Evolutionary conservation across 2,113 vertebrate species (phyloP).

Genomic region (Callospermophilus lateralis): DNA sequence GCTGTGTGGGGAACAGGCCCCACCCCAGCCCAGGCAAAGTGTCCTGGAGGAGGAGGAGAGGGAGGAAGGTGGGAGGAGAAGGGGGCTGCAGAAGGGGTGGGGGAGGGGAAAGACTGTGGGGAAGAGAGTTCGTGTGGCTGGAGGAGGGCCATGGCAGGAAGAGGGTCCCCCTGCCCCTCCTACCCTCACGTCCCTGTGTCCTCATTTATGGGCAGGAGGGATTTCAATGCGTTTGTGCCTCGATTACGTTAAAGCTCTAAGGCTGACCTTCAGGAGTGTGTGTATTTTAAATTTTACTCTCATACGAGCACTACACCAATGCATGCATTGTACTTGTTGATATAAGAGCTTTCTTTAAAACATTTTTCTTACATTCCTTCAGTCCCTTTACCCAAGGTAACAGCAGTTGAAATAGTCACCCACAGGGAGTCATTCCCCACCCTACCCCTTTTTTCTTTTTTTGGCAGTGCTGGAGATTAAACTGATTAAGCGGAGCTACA

Average conservation of each 20-base stretch:
- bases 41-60: too few species aligned
- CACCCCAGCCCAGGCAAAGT: background rate
- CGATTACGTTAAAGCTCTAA: background rate
- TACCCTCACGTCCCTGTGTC: accelerated
- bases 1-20: background rate
- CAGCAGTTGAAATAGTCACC: background rate
- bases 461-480: too few species aligned
- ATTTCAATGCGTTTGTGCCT: too few species aligned
- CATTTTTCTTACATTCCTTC: background rate
- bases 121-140: too few species aligned
- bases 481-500: too few species aligned
- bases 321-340: background rate
- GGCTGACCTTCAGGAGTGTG: background rate
- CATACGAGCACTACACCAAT: accelerated
- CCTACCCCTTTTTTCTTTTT: too few species aligned
- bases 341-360: background rate
- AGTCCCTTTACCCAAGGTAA: background rate
- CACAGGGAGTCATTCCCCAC: too few species aligned
- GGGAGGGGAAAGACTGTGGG: too few species aligned
- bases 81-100: too few species aligned
- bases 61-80: too few species aligned
- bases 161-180: too few species aligned
- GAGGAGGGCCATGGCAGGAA: too few species aligned
- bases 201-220: background rate
- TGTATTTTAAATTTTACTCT: background rate